Base-by-base conservation (phyloP, 2,888 invertebrate genomes). In the Aethes cnicana region DNA sequence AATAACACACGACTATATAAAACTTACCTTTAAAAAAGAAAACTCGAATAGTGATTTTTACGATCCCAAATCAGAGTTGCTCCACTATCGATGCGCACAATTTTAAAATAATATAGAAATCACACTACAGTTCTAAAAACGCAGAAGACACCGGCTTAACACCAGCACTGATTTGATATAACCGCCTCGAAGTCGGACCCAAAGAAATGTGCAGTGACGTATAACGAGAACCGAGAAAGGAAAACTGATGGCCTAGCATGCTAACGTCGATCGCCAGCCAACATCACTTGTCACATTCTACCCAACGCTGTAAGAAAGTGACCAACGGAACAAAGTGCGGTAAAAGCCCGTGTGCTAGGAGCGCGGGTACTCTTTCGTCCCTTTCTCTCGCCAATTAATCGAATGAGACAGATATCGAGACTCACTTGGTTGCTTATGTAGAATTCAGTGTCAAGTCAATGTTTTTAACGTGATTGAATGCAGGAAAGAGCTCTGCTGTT, bases 181-280 rank as follows among this genome's bases (percentile, higher is more conserved):
- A 68, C 77, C 64, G 63, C 64, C 53, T 62, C 68, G 59, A 46
- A 68, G 69, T 69, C 67, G 69, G 71, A 64, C 74, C 72, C 75
- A 68, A 81, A 85, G 89, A 88, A 89, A 88, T 85, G 84, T 79
- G 74, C 73, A 71, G 70, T 78, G 84, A 84, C 82, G 85, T 81
- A 76, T 63, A 67, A 69, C 72, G 62, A 55, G 57, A 59, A 61
- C 47, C 69, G 81, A 83, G 88, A 88, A 87, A 87, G 84, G 84
- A 85, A 86, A 85, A 84, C 83, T 73, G 70, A n/a, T n/a, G n/a
- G n/a, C n/a, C n/a, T n/a, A n/a, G n/a, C n/a, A n/a, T n/a, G n/a
- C n/a, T n/a, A n/a, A n/a, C n/a, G n/a, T n/a, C n/a, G n/a, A n/a
- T n/a, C n/a, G n/a, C n/a, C n/a, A n/a, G n/a, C n/a, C n/a, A n/a